phyloP scores from a whole-genome alignment of 2,888 invertebrate species.

The Eulithis prunata region DNA sequence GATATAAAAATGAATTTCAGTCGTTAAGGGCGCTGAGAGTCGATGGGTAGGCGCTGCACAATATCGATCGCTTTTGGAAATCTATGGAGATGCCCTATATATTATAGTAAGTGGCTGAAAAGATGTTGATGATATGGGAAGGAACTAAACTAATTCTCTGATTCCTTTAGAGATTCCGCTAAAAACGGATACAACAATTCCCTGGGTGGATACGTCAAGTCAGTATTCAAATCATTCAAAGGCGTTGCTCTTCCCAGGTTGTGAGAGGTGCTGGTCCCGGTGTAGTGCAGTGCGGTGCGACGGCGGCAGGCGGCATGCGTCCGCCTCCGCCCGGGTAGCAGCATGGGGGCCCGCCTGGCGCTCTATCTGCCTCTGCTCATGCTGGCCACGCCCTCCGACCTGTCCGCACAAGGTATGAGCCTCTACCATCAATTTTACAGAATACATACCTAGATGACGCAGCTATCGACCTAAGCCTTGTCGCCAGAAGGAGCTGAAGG shows the following conservation, averaged over 20 bases:
- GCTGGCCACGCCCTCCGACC: constrained; percentile 43
- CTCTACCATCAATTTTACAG: not conserved
- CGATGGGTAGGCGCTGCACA: too few species aligned
- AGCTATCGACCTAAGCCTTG: not conserved
- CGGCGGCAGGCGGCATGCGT: constrained; percentile 44
- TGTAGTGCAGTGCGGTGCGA: constrained; percentile 9
- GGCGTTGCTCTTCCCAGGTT: constrained; percentile 2
- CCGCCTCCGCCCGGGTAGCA: constrained; percentile 48
- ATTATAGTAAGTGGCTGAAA: too few species aligned
- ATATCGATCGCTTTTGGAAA: too few species aligned
- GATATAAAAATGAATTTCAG: too few species aligned
- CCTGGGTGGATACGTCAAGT: too few species aligned
- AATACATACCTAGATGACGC: not conserved
- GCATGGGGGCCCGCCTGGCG: constrained; percentile 58
- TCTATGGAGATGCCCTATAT: too few species aligned
- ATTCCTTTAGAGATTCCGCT: too few species aligned
- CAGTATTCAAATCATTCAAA: too few species aligned
- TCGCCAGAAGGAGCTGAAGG: not conserved
- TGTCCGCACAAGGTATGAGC: constrained; percentile 50
- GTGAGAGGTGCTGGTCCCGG: not conserved
- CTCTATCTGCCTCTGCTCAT: constrained; percentile 57
- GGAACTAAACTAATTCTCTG: too few species aligned
- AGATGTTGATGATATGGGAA: too few species aligned
- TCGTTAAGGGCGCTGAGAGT: too few species aligned
- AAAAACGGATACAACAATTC: too few species aligned